Base-by-base conservation (phyloP, 2,888 invertebrate species). In the Andrena flavipes region DNA sequence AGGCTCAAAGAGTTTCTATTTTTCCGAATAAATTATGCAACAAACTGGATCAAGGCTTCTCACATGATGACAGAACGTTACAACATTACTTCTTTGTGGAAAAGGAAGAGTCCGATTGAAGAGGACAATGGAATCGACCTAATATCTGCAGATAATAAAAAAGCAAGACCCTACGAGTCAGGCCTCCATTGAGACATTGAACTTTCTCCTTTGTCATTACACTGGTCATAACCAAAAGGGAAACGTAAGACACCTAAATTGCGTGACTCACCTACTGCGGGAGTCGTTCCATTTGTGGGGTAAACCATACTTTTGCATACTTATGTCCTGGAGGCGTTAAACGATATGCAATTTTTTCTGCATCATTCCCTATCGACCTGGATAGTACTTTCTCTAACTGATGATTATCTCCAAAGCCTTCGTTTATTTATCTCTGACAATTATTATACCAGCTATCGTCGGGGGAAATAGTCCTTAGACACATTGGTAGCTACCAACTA, bases 151-250 rank as follows among this genome's bases (percentile, higher is more conserved):
- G 16, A 29, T 65, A 42, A 35, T 59, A 68, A 60, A 7, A 30
- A 4, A 54, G 23, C 51, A 10, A 68, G 13, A 59, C 56, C 23
- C 42, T 26, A 49, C 30, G 51, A 54, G 48, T 29, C 56, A 23
- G 48, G 42, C 62, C 56, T 62, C 56, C 16, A 78, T 78, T 69
- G 77, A 78, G 54, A 54, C 77, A 56, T 63, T 48, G 65, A 59
- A 64, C 78, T 69, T 77, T 56, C 78, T 70, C 54, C 63, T 78
- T 70, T 78, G 63, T 79, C 68, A 77, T 78, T 78, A 51, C 62
- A 48, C 23, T 26, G n/a, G 65, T 4, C n/a, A 23, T 20, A 13
- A 29, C 48, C 48, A 10, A 63, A 56, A 29, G 33, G 69, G 8
- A 71, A 30, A 70, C 23, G 49, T 16, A 64, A 77, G 26, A 33